Base-by-base conservation (phyloP, 2,888 invertebrate genomes). In the Chorisops tibialis region DNA sequence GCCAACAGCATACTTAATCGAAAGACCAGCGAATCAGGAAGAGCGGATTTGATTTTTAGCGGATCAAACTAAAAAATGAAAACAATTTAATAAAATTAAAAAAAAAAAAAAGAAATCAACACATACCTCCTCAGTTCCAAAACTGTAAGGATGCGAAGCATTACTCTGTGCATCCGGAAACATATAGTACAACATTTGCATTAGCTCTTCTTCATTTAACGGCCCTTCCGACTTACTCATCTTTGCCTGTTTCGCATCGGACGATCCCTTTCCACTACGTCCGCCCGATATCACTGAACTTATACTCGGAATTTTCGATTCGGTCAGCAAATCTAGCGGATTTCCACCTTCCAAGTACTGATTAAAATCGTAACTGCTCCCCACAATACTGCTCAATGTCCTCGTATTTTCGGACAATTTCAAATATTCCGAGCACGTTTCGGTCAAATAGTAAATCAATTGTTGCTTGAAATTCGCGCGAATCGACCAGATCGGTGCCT, bases 121-220 rank as follows among this genome's bases (percentile, higher is more conserved):
- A 69, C 79, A 77, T 61, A 80, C 80, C 73, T 81, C 81, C 43
- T 81, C 74, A 67, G 80, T 80, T 35, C 81, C 74, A 43, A 79
- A 75, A 43, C 79, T 78, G 71, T 87, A 87, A 2, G 81, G 80
- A 73, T 79, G 82, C 49, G 76, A 80, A 63, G 81, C 76, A 63
- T 85, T 81, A 61, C 85, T 83, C 67, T 89, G 87, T 61, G 93
- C 91, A 82, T 95, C 94, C 58, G 95, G 95, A 74, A 95, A 95
- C 21, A 95, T 78, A 75, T 87, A 94, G 73, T 88, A 88, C 52
- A 96, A 75, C 68, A 95, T 83, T 43, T 88, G 84, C 74, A 87
- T 85, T 38, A 96, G 77, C 65, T 89, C 80, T 30, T 88, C 87
- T 70, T 88, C 88, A 12, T 87, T 80, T 70, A 96, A 85, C 1